phyloP scores from a whole-genome alignment of 2,113 vertebrate genomes.

The Rhizomys pruinosus region DNA sequence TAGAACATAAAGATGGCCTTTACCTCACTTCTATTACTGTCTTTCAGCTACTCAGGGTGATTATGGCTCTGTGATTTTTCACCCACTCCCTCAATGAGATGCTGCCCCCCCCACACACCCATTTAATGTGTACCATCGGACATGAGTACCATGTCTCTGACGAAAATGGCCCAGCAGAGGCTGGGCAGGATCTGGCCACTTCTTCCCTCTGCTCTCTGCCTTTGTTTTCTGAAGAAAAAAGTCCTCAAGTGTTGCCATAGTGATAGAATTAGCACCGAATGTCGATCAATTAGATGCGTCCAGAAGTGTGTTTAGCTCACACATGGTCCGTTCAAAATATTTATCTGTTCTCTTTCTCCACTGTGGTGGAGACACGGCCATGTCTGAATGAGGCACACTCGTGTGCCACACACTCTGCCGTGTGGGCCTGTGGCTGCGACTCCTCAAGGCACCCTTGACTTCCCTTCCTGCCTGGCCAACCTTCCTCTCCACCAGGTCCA shows the following conservation, averaged over 20 bases:
- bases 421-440: too few species aligned
- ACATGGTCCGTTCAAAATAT: accelerated
- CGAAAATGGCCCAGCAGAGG: accelerated
- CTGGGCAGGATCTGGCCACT: too few species aligned
- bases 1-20: too few species aligned
- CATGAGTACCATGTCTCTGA: accelerated
- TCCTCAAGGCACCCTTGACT: accelerated
- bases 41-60: not conserved
- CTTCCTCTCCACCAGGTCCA: accelerated
- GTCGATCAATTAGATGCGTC: not conserved
- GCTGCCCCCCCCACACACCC: not conserved
- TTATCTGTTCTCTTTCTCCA: not conserved
- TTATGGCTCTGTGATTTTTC: not conserved
- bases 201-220: not conserved
- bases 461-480: not conserved
- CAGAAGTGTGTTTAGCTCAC: accelerated
- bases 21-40: accelerated
- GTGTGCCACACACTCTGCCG: accelerated
- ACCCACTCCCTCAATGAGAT: accelerated
- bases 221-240: not conserved
- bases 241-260: not conserved
- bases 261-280: not conserved
- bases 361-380: accelerated
- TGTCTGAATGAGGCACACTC: accelerated
- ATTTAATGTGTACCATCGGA: accelerated